Conservation (phyloP, 1,140 invertebrate species). For the Drosophila grimshawi region DNA sequence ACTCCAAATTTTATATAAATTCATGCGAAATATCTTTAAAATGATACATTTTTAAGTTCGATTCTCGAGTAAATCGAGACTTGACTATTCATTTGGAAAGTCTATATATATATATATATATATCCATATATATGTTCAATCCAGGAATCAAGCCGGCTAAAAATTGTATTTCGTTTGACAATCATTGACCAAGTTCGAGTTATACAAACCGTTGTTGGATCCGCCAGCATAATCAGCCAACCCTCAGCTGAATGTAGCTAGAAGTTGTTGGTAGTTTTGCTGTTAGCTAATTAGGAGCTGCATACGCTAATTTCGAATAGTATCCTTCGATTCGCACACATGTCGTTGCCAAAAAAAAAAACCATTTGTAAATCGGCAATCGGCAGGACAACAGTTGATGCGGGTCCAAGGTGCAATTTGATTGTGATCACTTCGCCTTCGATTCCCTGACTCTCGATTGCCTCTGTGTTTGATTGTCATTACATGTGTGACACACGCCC, state of each 20-base stretch:
- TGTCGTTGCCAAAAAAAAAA: slow-evolving; percentile 47
- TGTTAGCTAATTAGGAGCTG: slow-evolving; percentile 51
- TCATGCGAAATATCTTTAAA: too few relatives aligned
- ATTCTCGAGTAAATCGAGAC: too few relatives aligned
- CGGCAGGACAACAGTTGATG: slow-evolving; percentile 17
- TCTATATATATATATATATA: too few relatives aligned
- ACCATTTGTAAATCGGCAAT: slow-evolving; percentile 14
- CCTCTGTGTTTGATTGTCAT: slow-evolving; percentile 7
- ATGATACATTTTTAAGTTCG: too few relatives aligned
- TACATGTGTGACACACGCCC: slow-evolving; percentile 26
- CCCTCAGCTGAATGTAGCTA: not conserved
- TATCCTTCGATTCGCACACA: slow-evolving; percentile 42
- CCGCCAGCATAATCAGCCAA: slow-evolving; percentile 52
- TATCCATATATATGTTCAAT: too few relatives aligned
- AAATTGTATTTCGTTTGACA: too few relatives aligned
- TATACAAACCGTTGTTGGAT: not conserved
- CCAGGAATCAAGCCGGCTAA: too few relatives aligned
- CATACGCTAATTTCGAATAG: slow-evolving; percentile 68
- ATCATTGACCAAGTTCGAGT: too few relatives aligned
- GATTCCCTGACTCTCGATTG: not conserved
- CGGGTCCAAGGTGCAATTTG: slow-evolving; percentile 30
- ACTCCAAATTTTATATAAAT: too few relatives aligned
- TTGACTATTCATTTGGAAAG: too few relatives aligned
- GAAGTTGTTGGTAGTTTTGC: not conserved
- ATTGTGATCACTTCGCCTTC: not conserved